Conservation (phyloP, 1,140 invertebrate species). For the Luehdorfia chinensis region DNA sequence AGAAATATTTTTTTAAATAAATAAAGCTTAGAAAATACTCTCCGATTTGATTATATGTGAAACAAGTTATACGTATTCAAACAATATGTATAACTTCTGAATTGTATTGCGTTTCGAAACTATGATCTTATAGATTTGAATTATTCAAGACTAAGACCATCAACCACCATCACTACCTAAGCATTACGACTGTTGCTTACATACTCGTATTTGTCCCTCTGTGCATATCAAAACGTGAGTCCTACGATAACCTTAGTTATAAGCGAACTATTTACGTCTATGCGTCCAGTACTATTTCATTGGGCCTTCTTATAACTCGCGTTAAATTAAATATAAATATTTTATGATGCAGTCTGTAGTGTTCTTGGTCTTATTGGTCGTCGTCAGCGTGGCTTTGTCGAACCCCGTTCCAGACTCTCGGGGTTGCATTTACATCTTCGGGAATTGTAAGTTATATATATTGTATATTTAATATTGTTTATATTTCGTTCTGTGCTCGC, state of each 20-base stretch:
- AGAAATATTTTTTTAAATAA: no score
- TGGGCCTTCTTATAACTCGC: neutral
- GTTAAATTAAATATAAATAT: conserved; percentile 1
- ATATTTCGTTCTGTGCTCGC: neutral
- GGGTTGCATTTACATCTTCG: neutral
- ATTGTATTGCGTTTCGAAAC: no score
- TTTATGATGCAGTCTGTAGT: conserved; percentile 26
- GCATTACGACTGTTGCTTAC: no score
- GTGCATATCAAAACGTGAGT: neutral
- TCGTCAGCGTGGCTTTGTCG: conserved; percentile 23
- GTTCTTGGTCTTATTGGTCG: conserved; percentile 15
- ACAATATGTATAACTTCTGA: no score
- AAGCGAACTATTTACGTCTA: neutral
- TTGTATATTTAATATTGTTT: neutral
- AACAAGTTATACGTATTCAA: no score
- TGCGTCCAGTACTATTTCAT: neutral
- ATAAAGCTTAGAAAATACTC: no score
- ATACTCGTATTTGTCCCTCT: no score
- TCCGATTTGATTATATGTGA: no score
- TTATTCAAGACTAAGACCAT: no score
- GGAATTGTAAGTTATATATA: conserved; percentile 1
- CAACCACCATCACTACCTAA: no score
- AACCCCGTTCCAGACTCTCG: conserved; percentile 19
- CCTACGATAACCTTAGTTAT: neutral
- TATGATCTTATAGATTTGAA: no score